Percentiles rank a stretch among this genome's conserved stretches.
phyloP scores from a whole-genome alignment of 2,888 invertebrate species.

The Thera obeliscata region DNA sequence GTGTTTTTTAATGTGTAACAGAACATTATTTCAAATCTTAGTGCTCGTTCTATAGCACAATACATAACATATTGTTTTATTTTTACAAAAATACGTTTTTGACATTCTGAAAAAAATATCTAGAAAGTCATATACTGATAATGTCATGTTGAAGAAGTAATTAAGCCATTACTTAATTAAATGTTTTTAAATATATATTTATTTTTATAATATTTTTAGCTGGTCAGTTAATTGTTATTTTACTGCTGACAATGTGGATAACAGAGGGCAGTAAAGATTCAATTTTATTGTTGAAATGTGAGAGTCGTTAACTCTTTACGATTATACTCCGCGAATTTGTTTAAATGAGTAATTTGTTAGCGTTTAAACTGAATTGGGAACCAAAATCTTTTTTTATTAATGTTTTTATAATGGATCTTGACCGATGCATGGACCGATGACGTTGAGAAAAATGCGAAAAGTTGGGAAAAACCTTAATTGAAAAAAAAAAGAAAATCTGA shows the following conservation, averaged over 20 bases:
- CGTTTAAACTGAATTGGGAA: conserved; percentile 23
- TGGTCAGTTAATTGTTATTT: conserved; percentile 9
- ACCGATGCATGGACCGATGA: background rate
- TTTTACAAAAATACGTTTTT: too few species aligned
- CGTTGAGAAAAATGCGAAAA: background rate
- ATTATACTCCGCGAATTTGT: conserved; percentile 28
- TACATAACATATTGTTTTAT: too few species aligned
- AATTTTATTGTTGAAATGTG: conserved; percentile 40
- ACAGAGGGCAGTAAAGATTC: conserved; percentile 32
- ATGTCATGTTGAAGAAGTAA: too few species aligned
- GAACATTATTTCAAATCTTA: background rate
- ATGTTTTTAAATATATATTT: conserved; percentile 1
- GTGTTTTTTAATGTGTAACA: background rate
- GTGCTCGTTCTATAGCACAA: background rate
- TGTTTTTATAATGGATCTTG: conserved; percentile 12
- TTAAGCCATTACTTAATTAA: background rate
- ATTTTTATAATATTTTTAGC: conserved; percentile 1
- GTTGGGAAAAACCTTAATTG: too few species aligned
- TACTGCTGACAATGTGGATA: conserved; percentile 31
- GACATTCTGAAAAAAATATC: too few species aligned
- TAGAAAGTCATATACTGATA: too few species aligned
- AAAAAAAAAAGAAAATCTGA: too few species aligned
- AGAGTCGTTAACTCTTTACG: conserved; percentile 32
- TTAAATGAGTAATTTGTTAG: conserved; percentile 28
- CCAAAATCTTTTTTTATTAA: conserved; percentile 6